Percentiles rank a stretch among this genome's conserved stretches.
phyloP scores from a whole-genome alignment of 2,888 invertebrate genomes.

The Lochmaea capreae region DNA sequence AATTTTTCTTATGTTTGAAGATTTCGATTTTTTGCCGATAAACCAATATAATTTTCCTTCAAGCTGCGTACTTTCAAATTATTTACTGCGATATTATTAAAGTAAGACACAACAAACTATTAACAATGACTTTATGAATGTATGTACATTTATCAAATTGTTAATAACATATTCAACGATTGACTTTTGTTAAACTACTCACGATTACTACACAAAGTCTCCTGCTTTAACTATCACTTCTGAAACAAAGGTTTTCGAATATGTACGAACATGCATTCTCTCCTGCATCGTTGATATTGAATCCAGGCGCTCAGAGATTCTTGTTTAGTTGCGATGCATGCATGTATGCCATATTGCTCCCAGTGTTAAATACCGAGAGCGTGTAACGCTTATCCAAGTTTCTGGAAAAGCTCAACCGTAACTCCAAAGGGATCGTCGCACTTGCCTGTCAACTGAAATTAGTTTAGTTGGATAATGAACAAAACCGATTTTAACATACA shows the following conservation, averaged over 20 bases:
- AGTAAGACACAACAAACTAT: no score
- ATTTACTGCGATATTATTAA: no score
- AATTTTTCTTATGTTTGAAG: no score
- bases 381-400: conserved; percentile 9
- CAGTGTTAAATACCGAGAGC: conserved; percentile 16
- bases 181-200: not conserved
- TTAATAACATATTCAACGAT: no score
- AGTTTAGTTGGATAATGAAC: not conserved
- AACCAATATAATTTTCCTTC: no score
- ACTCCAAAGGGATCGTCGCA: not conserved
- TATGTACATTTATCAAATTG: no score
- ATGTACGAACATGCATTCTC: conserved; percentile 6
- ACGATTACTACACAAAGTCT: not conserved
- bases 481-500: not conserved
- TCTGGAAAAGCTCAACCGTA: not conserved
- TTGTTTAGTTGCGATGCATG: conserved; percentile 18
- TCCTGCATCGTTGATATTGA: conserved; percentile 28
- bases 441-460: not conserved
- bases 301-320: conserved; percentile 14
- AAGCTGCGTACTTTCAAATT: no score
- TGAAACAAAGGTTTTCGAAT: conserved; percentile 2
- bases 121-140: no score
- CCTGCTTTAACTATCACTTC: not conserved
- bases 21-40: no score
- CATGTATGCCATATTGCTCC: conserved; percentile 14